These are phyloP conservation scores for Protobothrops mucrosquamatus DNA, from an alignment of 2,113 vertebrate species.

Conservation along the genomic window DNA sequence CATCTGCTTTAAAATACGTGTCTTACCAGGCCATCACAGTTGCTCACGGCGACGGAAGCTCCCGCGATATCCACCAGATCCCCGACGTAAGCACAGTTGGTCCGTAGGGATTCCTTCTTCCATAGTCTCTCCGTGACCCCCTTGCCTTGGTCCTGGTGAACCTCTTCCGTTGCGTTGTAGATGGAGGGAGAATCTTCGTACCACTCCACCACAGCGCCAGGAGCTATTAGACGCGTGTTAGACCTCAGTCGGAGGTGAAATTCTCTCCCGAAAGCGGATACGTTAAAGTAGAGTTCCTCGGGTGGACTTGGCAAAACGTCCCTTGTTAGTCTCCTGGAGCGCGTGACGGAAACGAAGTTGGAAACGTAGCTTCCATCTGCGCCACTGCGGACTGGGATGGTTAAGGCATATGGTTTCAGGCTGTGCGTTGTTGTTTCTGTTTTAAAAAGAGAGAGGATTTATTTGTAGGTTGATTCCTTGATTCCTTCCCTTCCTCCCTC, in stretches of 20 bases:
- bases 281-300: conserved; percentile 84
- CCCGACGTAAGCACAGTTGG: conserved; percentile 90
- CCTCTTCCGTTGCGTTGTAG: conserved; percentile 32
- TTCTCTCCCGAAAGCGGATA: conserved; percentile 89
- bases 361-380: conserved; percentile 87
- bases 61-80: conserved; percentile 88
- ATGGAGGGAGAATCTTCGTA: conserved; percentile 66
- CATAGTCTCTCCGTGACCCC: conserved; percentile 62
- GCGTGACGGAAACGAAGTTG: conserved; percentile 82
- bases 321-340: conserved; percentile 80
- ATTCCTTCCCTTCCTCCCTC: neutral
- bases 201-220: conserved; percentile 89
- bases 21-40: conserved; percentile 98
- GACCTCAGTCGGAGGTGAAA: conserved; percentile 88
- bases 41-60: conserved; percentile 94
- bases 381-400: conserved; percentile 87
- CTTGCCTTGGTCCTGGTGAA: neutral
- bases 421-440: conserved; percentile 72
- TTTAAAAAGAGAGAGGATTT: neutral
- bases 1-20: neutral
- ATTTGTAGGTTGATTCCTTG: neutral
- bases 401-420: conserved; percentile 81
- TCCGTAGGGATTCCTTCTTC: conserved; percentile 83
- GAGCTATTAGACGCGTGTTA: conserved; percentile 83
- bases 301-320: conserved; percentile 59